Conservation (phyloP, 1,140 invertebrate genomes). For the Zaprionus camerounensis region DNA sequence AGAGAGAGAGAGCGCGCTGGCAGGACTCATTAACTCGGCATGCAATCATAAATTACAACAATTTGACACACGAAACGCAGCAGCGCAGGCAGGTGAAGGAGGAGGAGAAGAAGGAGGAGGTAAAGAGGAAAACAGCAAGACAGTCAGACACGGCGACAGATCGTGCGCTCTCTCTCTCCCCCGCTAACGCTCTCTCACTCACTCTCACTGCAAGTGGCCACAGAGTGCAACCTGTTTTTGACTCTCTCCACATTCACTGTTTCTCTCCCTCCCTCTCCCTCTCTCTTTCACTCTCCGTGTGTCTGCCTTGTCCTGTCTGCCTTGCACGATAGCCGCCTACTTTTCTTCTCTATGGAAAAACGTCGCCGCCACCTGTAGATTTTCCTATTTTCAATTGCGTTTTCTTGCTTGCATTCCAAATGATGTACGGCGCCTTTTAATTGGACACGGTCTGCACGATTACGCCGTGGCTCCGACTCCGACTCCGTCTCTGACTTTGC, state of each 20-base stretch:
- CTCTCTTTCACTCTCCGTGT: neutral
- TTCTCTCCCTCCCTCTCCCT: neutral
- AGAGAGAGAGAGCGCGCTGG: conserved; percentile 16
- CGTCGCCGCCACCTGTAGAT: conserved; percentile 78
- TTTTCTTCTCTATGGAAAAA: conserved; percentile 44
- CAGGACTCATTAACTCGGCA: conserved; percentile 71
- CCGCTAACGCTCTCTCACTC: neutral
- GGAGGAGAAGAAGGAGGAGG: conserved; percentile 3
- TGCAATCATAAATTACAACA: conserved; percentile 78
- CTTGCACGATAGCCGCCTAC: conserved; percentile 31
- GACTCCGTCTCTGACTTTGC: neutral
- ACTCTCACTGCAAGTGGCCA: neutral
- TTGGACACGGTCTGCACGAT: conserved; percentile 80
- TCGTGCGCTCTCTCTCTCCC: conserved; percentile 1
- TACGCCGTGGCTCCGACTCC: conserved; percentile 32
- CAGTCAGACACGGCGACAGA: conserved; percentile 2
- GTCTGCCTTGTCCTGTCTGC: conserved; percentile 15
- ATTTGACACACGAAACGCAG: conserved; percentile 57
- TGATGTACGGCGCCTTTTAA: conserved; percentile 81
- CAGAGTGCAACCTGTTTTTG: conserved; percentile 1
- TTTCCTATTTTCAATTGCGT: conserved; percentile 31
- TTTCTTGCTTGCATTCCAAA: conserved; percentile 64
- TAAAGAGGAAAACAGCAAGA: neutral
- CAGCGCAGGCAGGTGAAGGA: conserved; percentile 6
- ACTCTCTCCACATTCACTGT: neutral